These are phyloP conservation scores for Rhinatrema bivittatum DNA, from an alignment of 2,797 vertebrate genomes.

Conservation along the genomic window DNA sequence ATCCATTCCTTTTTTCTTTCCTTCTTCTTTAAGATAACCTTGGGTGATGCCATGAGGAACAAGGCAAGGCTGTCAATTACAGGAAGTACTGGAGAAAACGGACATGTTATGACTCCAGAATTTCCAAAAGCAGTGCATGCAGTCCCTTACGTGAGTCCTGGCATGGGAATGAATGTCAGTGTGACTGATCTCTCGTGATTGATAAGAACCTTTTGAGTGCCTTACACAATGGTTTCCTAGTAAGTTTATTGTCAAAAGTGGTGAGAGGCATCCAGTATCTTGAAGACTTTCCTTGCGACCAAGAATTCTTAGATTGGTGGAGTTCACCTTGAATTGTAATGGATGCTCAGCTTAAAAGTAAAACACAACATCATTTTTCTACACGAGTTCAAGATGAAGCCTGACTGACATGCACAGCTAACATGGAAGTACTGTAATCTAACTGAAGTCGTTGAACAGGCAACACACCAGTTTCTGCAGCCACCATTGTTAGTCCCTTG, in stretches of 20 bases:
- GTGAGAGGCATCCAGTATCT: constrained; percentile 76
- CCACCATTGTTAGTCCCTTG: constrained; percentile 78
- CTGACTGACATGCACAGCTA: constrained; percentile 78
- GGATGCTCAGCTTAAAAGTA: constrained; percentile 60
- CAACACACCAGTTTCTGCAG: constrained; percentile 76
- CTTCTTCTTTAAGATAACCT: constrained; percentile 84
- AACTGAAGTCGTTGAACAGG: constrained; percentile 70
- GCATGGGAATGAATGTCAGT: constrained; percentile 98
- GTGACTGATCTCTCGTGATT: constrained; percentile 98
- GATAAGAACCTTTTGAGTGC: constrained; percentile 96
- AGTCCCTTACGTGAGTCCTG: constrained; percentile 92
- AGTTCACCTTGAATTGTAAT: constrained; percentile 70
- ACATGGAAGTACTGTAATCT: constrained; percentile 70
- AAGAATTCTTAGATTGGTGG: constrained; percentile 67
- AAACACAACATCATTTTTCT: constrained; percentile 70
- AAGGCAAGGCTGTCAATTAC: constrained; percentile 96
- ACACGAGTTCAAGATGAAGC: constrained; percentile 66
- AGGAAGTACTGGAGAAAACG: constrained; percentile 97
- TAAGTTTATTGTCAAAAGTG: constrained; percentile 68
- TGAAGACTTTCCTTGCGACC: constrained; percentile 80
- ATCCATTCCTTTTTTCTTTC: constrained; percentile 35
- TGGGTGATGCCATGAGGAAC: constrained; percentile 90
- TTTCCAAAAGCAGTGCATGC: constrained; percentile 98
- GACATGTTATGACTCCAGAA: constrained; percentile 95
- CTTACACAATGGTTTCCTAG: constrained; percentile 94